A percentile compares a stretch with the other conserved stretches of the same genome.
These are phyloP conservation scores for Halesus radiatus DNA, from an alignment of 1,140 invertebrate species.

Conservation along the genomic window DNA sequence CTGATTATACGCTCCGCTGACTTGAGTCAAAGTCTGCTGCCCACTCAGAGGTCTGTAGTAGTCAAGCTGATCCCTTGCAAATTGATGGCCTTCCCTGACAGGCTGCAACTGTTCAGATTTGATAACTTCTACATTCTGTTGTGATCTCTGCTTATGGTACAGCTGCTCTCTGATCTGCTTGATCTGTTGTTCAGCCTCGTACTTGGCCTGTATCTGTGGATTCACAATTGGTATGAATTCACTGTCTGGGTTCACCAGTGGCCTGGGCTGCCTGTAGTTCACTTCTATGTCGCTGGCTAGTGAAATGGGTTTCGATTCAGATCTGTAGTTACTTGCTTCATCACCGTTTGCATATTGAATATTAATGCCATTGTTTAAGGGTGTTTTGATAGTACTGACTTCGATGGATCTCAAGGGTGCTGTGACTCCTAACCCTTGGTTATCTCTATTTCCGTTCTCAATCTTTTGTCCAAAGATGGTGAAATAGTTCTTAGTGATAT, in stretches of 20 bases:
- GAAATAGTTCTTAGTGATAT: slow-evolving; percentile 83
- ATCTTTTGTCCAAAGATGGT: slow-evolving; percentile 83
- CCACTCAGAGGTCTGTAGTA: slow-evolving; percentile 16
- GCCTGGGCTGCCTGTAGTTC: slow-evolving; percentile 74
- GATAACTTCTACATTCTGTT: slow-evolving; percentile 54
- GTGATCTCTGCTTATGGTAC: slow-evolving; percentile 37
- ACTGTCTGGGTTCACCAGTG: slow-evolving; percentile 76
- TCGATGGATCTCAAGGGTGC: slow-evolving; percentile 62
- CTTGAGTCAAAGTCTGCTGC: slow-evolving; percentile 26
- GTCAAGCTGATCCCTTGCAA: slow-evolving; percentile 46
- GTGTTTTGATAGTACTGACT: slow-evolving; percentile 44
- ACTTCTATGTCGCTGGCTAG: slow-evolving; percentile 75
- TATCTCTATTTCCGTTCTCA: slow-evolving; percentile 68
- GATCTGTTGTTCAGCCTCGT: slow-evolving; percentile 49
- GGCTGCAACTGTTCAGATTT: slow-evolving; percentile 42
- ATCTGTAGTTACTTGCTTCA: slow-evolving; percentile 63
- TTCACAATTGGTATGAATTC: slow-evolving; percentile 73
- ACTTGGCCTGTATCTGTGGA: slow-evolving; percentile 56
- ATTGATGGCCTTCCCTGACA: slow-evolving; percentile 42
- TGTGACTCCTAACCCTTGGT: slow-evolving; percentile 69
- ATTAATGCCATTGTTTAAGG: slow-evolving; percentile 46
- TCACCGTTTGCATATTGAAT: slow-evolving; percentile 59
- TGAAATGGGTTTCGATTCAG: slow-evolving; percentile 62
- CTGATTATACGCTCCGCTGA: slow-evolving; percentile 36
- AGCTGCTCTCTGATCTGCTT: slow-evolving; percentile 49